Evolutionary conservation across 2,113 vertebrate species (phyloP), one percentile per base, ranked within the genome.

Genomic region (Salvelinus namaycush): DNA sequence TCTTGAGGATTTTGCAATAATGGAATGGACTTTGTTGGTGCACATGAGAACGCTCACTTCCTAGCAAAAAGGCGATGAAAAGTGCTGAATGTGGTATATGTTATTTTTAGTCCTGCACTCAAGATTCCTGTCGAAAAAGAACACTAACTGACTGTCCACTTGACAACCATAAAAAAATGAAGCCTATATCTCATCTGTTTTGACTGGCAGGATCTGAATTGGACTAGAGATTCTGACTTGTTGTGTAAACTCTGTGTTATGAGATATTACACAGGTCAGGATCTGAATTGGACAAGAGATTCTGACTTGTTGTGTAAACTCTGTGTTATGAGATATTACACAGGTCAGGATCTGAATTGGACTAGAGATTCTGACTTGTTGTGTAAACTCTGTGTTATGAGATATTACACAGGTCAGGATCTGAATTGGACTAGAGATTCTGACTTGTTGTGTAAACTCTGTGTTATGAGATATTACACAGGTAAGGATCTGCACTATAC

Each of bases 271-370:
- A 44, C 8, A 44, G 8, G 39, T 69, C 27, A 29, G 34, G 51
- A 51, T 74, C 22, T 24, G 62, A 72, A 39, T 18, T 62, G 57
- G 20, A 22, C 11, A 27, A 5, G 62, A 66, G 7, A 74, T 74
- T 74, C 62, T 18, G 16, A 12, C 78, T 18, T 16, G 59, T 39
- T 27, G 68, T 65, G 70, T 73, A 80, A 84, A 68, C 24, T 69
- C 39, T 48, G 49, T 26, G 24, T 44, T 12, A 70, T 20, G 24
- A 16, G 27, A 82, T 78, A 78, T 81, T 64, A 70, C 62, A 44
- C 9, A 44, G 9, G 39, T 69, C 27, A 29, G 34, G 51, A 48
- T 74, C 22, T 24, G 62, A 72, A 34, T 27, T 62, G 29, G 20
- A 22, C 11, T 49, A 5, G 62, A 66, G 7, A 74, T 74, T 74